Evolutionary conservation across 2,888 invertebrate species (phyloP).

Genomic region (Caenorhabditis afra): DNA sequence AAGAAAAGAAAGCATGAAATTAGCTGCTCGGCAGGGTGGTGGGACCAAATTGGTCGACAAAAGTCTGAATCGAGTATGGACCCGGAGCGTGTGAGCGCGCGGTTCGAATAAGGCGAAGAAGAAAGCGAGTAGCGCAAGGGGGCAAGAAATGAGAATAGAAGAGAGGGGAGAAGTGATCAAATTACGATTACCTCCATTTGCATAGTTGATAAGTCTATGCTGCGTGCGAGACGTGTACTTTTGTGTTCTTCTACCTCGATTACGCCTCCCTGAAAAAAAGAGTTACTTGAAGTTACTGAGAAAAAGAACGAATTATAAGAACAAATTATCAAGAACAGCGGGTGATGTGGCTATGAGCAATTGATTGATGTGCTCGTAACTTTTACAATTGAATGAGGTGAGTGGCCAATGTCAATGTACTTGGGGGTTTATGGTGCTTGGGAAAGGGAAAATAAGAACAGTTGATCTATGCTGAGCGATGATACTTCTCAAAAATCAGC

Average conservation of each 20-base stretch:
- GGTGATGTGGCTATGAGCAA: not conserved
- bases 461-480: no score
- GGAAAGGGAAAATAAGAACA: not conserved
- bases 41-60: slow-evolving; percentile 5
- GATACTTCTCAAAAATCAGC: no score
- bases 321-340: slow-evolving; percentile 10
- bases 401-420: not conserved
- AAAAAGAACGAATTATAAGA: slow-evolving; percentile 2
- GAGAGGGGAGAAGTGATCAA: slow-evolving; percentile 59
- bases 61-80: slow-evolving; percentile 51
- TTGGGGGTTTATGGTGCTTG: not conserved
- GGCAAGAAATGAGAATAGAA: slow-evolving; percentile 47
- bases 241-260: slow-evolving; percentile 47
- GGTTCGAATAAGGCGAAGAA: slow-evolving; percentile 21
- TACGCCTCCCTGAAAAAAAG: slow-evolving; percentile 35
- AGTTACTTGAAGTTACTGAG: slow-evolving; percentile 3
- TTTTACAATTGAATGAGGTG: slow-evolving; percentile 3
- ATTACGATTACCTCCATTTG: slow-evolving; percentile 67
- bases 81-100: slow-evolving; percentile 21
- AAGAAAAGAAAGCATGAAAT: slow-evolving; percentile 14
- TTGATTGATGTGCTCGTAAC: not conserved
- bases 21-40: slow-evolving; percentile 3
- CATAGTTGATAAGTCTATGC: slow-evolving; percentile 65
- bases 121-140: slow-evolving; percentile 3
- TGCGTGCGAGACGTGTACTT: slow-evolving; percentile 52